Percentiles rank a stretch among this genome's conserved stretches.
Conservation (phyloP, 2,888 invertebrate species). For the Caenorhabditis panamensis region DNA sequence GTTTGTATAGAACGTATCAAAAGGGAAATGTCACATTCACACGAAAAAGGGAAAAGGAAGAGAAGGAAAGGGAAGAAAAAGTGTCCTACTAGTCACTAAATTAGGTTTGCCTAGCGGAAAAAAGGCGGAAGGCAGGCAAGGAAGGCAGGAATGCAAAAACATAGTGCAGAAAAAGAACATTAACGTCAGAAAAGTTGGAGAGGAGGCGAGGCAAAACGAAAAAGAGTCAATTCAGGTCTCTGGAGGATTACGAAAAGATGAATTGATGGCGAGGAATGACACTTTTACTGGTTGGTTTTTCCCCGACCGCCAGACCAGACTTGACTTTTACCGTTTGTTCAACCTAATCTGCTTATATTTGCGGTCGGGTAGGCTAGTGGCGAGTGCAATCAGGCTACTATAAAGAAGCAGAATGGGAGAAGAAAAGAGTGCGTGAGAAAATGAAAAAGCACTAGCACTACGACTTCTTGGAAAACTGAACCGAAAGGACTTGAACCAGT, state of each 20-base stretch:
- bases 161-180: slow-evolving; percentile 16
- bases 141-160: no score
- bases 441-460: no score
- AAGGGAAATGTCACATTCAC: background rate
- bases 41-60: background rate
- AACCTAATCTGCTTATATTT: slow-evolving; percentile 48
- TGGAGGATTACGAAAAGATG: slow-evolving; percentile 20
- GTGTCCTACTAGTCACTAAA: background rate
- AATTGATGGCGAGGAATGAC: slow-evolving; percentile 20
- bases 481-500: background rate
- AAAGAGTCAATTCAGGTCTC: no score
- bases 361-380: background rate
- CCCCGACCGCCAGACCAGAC: slow-evolving; percentile 1
- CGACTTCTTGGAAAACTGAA: background rate
- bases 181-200: background rate
- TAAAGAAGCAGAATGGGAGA: slow-evolving; percentile 4
- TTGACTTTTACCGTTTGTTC: slow-evolving; percentile 25
- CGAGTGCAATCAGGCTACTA: slow-evolving; percentile 19
- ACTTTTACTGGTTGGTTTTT: slow-evolving; percentile 18
- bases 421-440: slow-evolving; percentile 3
- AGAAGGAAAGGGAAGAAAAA: background rate
- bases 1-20: no score
- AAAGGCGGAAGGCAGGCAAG: no score
- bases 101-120: slow-evolving; percentile 9
- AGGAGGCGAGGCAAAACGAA: background rate